phyloP scores from a whole-genome alignment of 1,140 invertebrate genomes.

The Lepidotrigona ventralis region DNA sequence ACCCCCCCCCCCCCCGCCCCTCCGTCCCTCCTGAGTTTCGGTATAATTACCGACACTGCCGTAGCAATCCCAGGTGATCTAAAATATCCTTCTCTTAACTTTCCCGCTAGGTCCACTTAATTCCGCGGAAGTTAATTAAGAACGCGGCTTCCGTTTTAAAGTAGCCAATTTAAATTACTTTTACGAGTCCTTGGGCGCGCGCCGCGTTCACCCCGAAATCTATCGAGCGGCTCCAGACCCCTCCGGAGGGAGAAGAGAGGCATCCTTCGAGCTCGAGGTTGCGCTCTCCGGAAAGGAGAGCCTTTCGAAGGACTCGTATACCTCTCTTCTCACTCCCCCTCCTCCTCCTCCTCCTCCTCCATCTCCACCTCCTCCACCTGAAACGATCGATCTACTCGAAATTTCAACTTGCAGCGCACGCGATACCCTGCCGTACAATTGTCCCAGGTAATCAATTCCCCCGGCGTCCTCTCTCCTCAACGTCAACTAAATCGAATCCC shows the following conservation, averaged over 20 bases:
- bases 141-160: slow-evolving; percentile 43
- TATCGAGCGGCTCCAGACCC: slow-evolving; percentile 16
- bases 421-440: slow-evolving; percentile 44
- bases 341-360: no score
- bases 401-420: slow-evolving; percentile 46
- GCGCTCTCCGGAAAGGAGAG: neutral
- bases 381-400: slow-evolving; percentile 44
- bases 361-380: neutral
- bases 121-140: slow-evolving; percentile 52
- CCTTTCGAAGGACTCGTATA: slow-evolving; percentile 4
- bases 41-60: slow-evolving; percentile 48
- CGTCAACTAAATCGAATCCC: slow-evolving; percentile 44
- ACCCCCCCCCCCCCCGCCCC: no score
- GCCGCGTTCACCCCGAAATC: slow-evolving; percentile 36
- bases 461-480: slow-evolving; percentile 24
- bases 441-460: slow-evolving; percentile 46
- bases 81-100: slow-evolving; percentile 53
- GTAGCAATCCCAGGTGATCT: slow-evolving; percentile 47
- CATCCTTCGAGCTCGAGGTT: neutral
- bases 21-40: slow-evolving; percentile 25
- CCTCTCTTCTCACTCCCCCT: neutral
- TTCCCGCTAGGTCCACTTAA: slow-evolving; percentile 52
- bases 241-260: neutral
- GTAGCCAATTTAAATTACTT: slow-evolving; percentile 54
- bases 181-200: slow-evolving; percentile 46